phyloP scores from a whole-genome alignment of 2,113 vertebrate species.

The Trinectes maculatus region DNA sequence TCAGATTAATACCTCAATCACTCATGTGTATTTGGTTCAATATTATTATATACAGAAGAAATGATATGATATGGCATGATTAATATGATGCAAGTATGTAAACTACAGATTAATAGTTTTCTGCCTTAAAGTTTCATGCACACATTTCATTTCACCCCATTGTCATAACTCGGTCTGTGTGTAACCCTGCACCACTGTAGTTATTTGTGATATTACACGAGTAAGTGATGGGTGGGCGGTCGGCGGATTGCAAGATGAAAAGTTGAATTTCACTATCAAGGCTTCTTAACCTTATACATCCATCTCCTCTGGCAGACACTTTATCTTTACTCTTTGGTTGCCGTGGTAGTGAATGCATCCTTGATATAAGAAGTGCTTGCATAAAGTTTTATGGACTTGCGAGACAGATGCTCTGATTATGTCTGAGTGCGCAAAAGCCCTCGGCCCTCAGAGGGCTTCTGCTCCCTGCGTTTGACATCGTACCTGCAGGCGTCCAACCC shows the following conservation, averaged over 20 bases:
- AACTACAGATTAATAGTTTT: not conserved
- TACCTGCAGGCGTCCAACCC: constrained; percentile 58
- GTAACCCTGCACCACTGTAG: not conserved
- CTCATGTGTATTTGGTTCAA: not conserved
- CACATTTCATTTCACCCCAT: not conserved
- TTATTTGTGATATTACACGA: not conserved
- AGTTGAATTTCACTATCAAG: not conserved
- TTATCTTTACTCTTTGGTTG: constrained; percentile 12
- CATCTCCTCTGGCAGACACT: not conserved
- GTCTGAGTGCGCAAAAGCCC: constrained; percentile 44
- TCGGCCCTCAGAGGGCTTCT: constrained; percentile 40
- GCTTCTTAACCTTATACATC: not conserved
- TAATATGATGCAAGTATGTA: not conserved
- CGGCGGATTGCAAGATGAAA: not conserved
- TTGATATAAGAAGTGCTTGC: constrained; percentile 30
- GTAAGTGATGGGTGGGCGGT: not conserved
- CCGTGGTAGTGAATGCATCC: not conserved
- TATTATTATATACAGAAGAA: too few relatives aligned
- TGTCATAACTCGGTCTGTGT: not conserved
- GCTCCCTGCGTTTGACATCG: constrained; percentile 54
- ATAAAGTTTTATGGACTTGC: constrained; percentile 66
- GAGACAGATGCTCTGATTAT: constrained; percentile 70
- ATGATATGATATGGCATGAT: too few relatives aligned
- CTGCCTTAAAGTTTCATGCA: not conserved
- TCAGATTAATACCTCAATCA: not conserved